These are phyloP conservation scores for Odontamblyopus rebecca DNA, from an alignment of 2,797 vertebrate genomes.

Conservation along the genomic window DNA sequence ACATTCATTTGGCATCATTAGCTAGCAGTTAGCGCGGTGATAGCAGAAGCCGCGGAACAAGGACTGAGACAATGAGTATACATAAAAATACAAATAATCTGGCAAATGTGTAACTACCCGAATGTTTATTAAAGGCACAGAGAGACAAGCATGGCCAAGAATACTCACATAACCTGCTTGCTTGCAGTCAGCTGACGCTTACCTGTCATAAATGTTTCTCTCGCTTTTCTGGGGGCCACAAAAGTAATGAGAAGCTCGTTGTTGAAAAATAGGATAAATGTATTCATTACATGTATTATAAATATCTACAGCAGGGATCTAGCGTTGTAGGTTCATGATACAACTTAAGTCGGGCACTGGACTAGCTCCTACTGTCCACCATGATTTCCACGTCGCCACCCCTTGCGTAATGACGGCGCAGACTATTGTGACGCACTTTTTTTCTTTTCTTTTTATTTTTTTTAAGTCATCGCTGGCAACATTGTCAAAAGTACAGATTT, in stretches of 20 bases:
- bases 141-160: constrained; percentile 25
- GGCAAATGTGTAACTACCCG: neutral
- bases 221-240: constrained; percentile 26
- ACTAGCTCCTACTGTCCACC: constrained; percentile 57
- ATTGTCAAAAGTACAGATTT: too few species aligned
- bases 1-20: neutral
- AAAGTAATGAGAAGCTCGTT: neutral
- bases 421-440: constrained; percentile 26
- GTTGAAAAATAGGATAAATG: neutral
- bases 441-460: too few species aligned
- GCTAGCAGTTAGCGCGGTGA: constrained; percentile 3
- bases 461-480: too few species aligned
- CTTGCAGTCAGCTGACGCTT: constrained; percentile 63
- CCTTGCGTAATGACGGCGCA: constrained; percentile 58
- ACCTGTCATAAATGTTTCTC: constrained; percentile 70
- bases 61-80: neutral
- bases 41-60: neutral
- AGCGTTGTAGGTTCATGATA: constrained; percentile 17
- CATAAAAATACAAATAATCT: neutral
- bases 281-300: neutral
- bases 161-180: constrained; percentile 31
- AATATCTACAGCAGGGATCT: neutral
- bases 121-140: rapidly evolving
- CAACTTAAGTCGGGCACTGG: constrained; percentile 46
- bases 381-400: constrained; percentile 72